These are phyloP conservation scores for Hartigia nigra DNA, from an alignment of 2,888 invertebrate species.

Conservation along the genomic window DNA sequence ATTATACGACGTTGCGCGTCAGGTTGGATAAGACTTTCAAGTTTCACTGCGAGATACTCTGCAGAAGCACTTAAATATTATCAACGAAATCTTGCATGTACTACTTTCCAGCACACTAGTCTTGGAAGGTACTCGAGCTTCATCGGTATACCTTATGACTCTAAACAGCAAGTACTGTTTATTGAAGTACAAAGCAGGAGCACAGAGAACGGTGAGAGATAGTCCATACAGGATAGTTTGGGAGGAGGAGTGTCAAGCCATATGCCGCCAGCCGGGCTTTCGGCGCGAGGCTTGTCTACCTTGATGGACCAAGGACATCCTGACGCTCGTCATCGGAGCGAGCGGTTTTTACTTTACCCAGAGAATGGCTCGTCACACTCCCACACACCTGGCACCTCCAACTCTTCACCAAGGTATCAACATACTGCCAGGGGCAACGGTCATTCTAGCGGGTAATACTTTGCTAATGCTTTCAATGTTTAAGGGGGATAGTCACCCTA, in stretches of 20 bases:
- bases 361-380: conserved; percentile 63
- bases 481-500: neutral
- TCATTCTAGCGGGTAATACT: conserved; percentile 49
- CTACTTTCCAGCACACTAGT: neutral
- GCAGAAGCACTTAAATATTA: neutral
- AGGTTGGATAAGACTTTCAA: neutral
- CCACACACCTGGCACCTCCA: conserved; percentile 52
- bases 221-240: conserved; percentile 1
- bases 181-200: neutral
- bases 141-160: neutral
- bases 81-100: neutral
- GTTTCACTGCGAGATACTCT: neutral
- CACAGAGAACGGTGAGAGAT: neutral
- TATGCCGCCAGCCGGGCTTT: conserved; percentile 66
- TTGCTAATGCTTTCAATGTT: neutral
- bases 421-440: conserved; percentile 53
- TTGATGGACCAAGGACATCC: conserved; percentile 66
- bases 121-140: neutral
- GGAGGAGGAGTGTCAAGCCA: conserved; percentile 49
- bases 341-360: conserved; percentile 60
- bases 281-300: conserved; percentile 64
- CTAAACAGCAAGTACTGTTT: neutral
- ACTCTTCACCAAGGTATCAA: conserved; percentile 59
- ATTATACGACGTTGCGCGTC: neutral
- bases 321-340: conserved; percentile 65